Evolutionary conservation across 2,888 invertebrate species (phyloP).

Genomic region (Drosophila pseudotakahashii): DNA sequence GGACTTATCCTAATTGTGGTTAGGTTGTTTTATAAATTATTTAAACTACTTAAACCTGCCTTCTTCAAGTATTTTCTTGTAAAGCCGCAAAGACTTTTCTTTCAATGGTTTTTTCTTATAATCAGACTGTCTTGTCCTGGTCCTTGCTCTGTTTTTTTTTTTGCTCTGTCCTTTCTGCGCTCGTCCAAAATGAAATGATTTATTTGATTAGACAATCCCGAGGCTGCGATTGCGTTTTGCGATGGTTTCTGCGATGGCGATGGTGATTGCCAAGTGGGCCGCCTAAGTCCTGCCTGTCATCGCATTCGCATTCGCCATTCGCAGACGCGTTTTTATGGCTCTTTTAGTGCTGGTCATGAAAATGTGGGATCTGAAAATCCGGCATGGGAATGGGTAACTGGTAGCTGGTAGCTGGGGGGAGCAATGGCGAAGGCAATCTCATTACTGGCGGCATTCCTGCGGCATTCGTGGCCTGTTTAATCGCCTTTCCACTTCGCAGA

Average conservation of each 20-base stretch:
- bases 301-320: slow-evolving; percentile 31
- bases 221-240: slow-evolving; percentile 48
- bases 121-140: slow-evolving; percentile 6
- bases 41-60: no score
- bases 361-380: slow-evolving; percentile 5
- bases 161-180: neutral
- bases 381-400: neutral
- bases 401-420: neutral
- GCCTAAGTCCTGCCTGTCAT: slow-evolving; percentile 38
- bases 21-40: no score
- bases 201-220: slow-evolving; percentile 67
- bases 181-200: slow-evolving; percentile 60
- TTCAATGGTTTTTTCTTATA: neutral
- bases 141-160: neutral
- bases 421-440: slow-evolving; percentile 59
- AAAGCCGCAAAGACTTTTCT: neutral
- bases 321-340: slow-evolving; percentile 46
- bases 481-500: slow-evolving; percentile 73
- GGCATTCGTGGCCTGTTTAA: slow-evolving; percentile 61
- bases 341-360: slow-evolving; percentile 48
- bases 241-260: slow-evolving; percentile 29
- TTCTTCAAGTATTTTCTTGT: neutral
- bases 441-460: slow-evolving; percentile 54
- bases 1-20: no score
- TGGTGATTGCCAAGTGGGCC: slow-evolving; percentile 40